phyloP scores from a whole-genome alignment of 2,888 invertebrate species.

The Aproaerema taeniolella region DNA sequence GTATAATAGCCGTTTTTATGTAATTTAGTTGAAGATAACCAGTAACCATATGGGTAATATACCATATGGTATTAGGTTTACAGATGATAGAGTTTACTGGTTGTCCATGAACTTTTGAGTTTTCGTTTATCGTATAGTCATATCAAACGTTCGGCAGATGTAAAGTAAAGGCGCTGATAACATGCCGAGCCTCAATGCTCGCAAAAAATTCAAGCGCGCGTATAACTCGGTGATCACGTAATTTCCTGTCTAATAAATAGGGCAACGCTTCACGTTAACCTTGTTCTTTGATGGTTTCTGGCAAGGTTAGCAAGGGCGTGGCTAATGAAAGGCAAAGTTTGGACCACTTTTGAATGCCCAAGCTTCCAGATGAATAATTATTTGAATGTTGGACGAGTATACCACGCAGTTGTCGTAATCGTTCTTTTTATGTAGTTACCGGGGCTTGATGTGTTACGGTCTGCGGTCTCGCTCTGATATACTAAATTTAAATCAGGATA shows the following conservation, averaged over 20 bases:
- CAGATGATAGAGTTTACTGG: slow-evolving; percentile 41
- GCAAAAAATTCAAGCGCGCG: slow-evolving; percentile 19
- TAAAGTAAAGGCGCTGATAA: slow-evolving; percentile 35
- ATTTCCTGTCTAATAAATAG: slow-evolving; percentile 23
- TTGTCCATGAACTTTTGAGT: slow-evolving; percentile 57
- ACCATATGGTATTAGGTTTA: slow-evolving; percentile 26
- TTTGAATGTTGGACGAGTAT: too few species aligned
- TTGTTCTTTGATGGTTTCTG: slow-evolving; percentile 17
- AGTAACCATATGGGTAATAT: slow-evolving; percentile 27
- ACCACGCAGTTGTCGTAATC: too few species aligned
- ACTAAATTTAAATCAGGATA: too few species aligned
- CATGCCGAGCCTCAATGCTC: slow-evolving; percentile 17
- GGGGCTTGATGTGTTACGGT: too few species aligned
- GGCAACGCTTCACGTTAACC: slow-evolving; percentile 21
- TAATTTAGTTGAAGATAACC: slow-evolving; percentile 29
- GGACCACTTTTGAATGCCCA: too few species aligned
- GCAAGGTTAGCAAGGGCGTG: slow-evolving; percentile 11
- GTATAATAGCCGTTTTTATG: slow-evolving; percentile 36
- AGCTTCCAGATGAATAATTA: too few species aligned
- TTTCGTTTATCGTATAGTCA: slow-evolving; percentile 50
- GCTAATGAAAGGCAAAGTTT: not conserved
- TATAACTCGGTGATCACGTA: slow-evolving; percentile 18
- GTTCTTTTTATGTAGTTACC: too few species aligned
- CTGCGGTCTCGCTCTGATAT: too few species aligned
- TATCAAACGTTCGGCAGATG: slow-evolving; percentile 33